A percentile compares a stretch with the other conserved stretches of the same genome.
Conservation (phyloP, 2,888 invertebrate species). For the Elaeidobius kamerunicus region DNA sequence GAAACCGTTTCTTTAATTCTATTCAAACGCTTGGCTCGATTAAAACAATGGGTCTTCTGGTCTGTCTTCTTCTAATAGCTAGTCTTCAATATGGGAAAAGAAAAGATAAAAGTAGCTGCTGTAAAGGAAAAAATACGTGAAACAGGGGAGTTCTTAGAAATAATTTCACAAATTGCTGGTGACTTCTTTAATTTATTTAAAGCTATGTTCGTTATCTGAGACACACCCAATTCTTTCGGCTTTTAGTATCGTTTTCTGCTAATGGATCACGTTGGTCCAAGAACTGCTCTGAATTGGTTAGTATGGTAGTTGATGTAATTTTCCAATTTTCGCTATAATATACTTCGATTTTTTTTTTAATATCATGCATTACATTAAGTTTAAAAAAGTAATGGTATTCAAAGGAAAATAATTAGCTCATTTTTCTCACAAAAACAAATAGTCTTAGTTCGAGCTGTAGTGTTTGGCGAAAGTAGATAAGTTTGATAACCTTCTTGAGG, state of each 20-base stretch:
- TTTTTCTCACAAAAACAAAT: too few relatives aligned
- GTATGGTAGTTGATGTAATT: conserved; percentile 8
- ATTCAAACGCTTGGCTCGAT: conserved; percentile 30
- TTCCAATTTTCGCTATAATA: too few relatives aligned
- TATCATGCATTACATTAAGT: too few relatives aligned
- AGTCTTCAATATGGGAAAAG: not conserved
- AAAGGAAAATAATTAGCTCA: too few relatives aligned
- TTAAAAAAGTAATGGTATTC: too few relatives aligned
- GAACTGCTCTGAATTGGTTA: conserved; percentile 16
- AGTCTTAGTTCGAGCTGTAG: too few relatives aligned
- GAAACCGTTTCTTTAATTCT: conserved; percentile 38
- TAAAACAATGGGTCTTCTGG: conserved; percentile 30
- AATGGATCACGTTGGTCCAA: conserved; percentile 32
- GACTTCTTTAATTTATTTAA: conserved; percentile 44
- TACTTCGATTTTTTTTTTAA: too few relatives aligned
- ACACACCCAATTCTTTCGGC: conserved; percentile 29
- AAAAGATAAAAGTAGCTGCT: not conserved
- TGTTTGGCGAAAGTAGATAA: too few relatives aligned
- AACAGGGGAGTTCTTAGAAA: conserved; percentile 45
- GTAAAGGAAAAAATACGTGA: not conserved
- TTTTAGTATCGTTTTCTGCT: conserved; percentile 26
- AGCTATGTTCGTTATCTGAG: conserved; percentile 25
- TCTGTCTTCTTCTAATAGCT: not conserved
- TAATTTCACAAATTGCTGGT: conserved; percentile 52
- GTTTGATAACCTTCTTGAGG: too few relatives aligned